phyloP scores from a whole-genome alignment of 1,140 invertebrate species.

The Lepidurus couesii region DNA sequence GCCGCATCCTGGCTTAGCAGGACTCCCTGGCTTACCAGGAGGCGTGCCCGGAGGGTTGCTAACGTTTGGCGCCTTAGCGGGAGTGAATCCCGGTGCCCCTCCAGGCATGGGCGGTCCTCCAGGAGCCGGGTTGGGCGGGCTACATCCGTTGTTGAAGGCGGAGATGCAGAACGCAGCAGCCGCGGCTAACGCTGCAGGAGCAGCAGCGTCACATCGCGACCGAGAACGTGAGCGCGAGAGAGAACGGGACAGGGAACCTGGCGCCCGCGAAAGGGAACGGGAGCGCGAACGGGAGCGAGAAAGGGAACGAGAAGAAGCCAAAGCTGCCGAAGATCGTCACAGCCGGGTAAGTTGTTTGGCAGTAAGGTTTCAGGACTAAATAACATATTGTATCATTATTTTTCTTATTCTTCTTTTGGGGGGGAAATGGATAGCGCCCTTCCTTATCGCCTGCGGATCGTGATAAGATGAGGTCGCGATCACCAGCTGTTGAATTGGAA shows the following conservation, averaged over 20 bases:
- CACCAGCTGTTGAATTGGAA: constrained; percentile 28
- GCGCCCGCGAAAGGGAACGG: constrained; percentile 28
- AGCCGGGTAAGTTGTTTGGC: constrained; percentile 8
- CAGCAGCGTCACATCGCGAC: constrained; percentile 33
- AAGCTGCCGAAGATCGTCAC: constrained; percentile 22
- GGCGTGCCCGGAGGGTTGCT: constrained; percentile 32
- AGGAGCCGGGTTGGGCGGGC: constrained; percentile 33
- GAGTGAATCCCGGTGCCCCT: constrained; percentile 12
- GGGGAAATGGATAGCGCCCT: background rate
- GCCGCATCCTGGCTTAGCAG: constrained; percentile 46
- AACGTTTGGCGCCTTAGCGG: constrained; percentile 32
- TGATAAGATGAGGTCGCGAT: constrained; percentile 30
- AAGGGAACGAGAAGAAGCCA: constrained; percentile 31
- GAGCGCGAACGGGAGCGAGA: constrained; percentile 31
- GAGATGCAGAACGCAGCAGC: constrained; percentile 31
- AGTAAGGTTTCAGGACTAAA: background rate
- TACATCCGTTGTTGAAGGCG: constrained; percentile 37
- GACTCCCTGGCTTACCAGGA: constrained; percentile 39
- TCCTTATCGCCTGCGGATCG: constrained; percentile 25
- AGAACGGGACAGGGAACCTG: constrained; percentile 28
- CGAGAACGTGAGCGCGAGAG: constrained; percentile 30
- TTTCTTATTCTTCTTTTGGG: background rate
- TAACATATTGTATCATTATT: background rate
- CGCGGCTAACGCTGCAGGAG: constrained; percentile 30
- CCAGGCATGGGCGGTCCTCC: constrained; percentile 28